Conservation (phyloP, 2,113 vertebrate genomes). For the Eptatretus burgeri region DNA sequence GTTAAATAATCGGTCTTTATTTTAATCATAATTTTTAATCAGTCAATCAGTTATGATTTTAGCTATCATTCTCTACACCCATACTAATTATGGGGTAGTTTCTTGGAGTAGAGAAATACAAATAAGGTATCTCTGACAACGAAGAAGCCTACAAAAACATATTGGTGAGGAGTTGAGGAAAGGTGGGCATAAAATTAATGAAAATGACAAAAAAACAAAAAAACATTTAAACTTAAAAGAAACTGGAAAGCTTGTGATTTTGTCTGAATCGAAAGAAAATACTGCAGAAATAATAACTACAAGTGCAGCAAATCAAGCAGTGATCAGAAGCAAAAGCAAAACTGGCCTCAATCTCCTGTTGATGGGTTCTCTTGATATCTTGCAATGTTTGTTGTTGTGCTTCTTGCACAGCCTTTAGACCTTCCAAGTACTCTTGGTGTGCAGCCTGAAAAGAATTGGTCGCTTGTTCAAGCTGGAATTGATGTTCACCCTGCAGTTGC, state of each 20-base stretch:
- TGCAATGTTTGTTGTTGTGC: slow-evolving; percentile 53
- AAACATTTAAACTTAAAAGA: neutral
- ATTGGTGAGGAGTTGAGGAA: too few species aligned
- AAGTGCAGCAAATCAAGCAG: neutral
- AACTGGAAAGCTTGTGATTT: too few species aligned
- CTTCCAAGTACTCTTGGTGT: slow-evolving; percentile 58
- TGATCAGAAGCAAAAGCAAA: neutral
- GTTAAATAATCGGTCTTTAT: too few species aligned
- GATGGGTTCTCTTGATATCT: slow-evolving; percentile 53
- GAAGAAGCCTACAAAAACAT: too few species aligned
- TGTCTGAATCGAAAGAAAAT: too few species aligned
- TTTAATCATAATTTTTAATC: too few species aligned
- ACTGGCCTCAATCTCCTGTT: slow-evolving; percentile 47
- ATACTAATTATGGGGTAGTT: too few species aligned
- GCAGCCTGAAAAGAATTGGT: slow-evolving; percentile 30
- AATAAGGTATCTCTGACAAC: too few species aligned
- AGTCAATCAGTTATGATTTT: too few species aligned
- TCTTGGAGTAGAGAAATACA: too few species aligned
- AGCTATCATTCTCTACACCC: too few species aligned
- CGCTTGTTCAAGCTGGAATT: slow-evolving; percentile 64
- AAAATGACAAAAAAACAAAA: neutral
- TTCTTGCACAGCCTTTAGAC: slow-evolving; percentile 56
- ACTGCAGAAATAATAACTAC: neutral
- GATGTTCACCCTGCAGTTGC: slow-evolving; percentile 77
- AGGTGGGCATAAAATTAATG: too few species aligned